Evolutionary conservation across 2,888 invertebrate species (phyloP), one percentile per base, ranked within the genome.

Genomic region (Kryphioiulus occultus): DNA sequence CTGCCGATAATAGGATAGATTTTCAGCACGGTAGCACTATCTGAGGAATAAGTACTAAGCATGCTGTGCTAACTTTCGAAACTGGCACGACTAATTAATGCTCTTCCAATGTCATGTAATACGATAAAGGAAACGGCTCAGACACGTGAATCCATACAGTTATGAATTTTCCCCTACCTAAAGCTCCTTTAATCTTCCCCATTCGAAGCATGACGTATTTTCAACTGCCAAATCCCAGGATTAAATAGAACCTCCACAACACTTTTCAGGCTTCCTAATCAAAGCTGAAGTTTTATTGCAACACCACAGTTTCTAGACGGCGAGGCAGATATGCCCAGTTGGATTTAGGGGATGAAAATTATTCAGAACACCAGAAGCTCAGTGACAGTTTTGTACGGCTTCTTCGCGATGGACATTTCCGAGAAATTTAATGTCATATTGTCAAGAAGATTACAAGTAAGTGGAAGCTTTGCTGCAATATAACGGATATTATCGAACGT

Each of bases 261-360:
- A 26, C 68, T 68, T 68, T 68, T 26, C 68, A 68, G 68, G 68
- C 9, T 68, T 68, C 68, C 68, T 68, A 68, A 68, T 68, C 68
- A 68, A 68, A 68, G 68, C 26, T 68, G 68, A 68, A 26, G 68
- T 68, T 68, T 68, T 68, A 68, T 68, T 68, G 68, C 68, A 68
- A 68, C 22, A 26, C 68, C 53, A 39, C 39, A 53, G 53, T 26
- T 22, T 68, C 39, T 39, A 39, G 39, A 39, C 39, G n/a, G n/a
- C n/a, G n/a, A n/a, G 1, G 22, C 0, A 68, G 26, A 26, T 26
- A 26, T 68, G 26, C n/a, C 68, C 68, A 68, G 68, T n/a, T 68
- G 68, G 10, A 26, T 68, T 22, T 68, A 68, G 68, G 68, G 59
- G 59, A 59, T 22, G 10, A 59, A 59, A 59, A 59, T 59, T 22